Percentiles rank a stretch among this genome's conserved stretches.
Evolutionary conservation across 1,140 invertebrate species (phyloP).

Genomic region (Drosophila leontia): DNA sequence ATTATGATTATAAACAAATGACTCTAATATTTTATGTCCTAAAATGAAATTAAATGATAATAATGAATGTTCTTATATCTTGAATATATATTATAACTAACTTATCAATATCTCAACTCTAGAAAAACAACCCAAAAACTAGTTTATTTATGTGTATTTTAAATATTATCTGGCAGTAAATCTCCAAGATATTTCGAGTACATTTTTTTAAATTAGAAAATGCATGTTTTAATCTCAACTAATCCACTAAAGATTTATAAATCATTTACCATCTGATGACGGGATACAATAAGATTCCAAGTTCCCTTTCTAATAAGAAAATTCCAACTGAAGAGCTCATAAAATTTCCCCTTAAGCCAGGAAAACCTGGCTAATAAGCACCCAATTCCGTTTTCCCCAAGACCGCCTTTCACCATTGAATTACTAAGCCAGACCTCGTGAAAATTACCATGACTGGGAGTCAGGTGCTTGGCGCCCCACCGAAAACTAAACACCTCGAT

Average conservation of each 20-base stretch:
- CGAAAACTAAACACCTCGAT: constrained; percentile 25
- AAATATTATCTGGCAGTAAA: background rate
- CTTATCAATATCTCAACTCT: background rate
- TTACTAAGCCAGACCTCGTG: constrained; percentile 16
- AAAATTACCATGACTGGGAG: constrained; percentile 23
- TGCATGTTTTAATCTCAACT: background rate
- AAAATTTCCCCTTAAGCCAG: background rate
- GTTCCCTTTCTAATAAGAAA: constrained; percentile 8
- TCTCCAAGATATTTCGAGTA: background rate
- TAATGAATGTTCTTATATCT: background rate
- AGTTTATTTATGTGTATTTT: too few species aligned
- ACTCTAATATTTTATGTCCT: too few species aligned
- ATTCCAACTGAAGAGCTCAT: background rate
- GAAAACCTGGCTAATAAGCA: constrained; percentile 8
- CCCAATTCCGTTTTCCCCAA: constrained; percentile 11
- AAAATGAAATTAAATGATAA: background rate
- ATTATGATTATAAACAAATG: too few species aligned
- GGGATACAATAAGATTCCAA: background rate
- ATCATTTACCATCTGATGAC: background rate
- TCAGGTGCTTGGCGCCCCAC: constrained; percentile 22
- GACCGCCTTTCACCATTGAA: background rate
- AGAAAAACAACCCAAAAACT: too few species aligned
- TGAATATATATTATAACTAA: background rate
- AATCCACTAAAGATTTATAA: too few species aligned
- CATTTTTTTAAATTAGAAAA: background rate